Evolutionary conservation across 2,113 vertebrate genomes (phyloP), one percentile per base, ranked within the genome.

Genomic region (Pseudopipra pipra): DNA sequence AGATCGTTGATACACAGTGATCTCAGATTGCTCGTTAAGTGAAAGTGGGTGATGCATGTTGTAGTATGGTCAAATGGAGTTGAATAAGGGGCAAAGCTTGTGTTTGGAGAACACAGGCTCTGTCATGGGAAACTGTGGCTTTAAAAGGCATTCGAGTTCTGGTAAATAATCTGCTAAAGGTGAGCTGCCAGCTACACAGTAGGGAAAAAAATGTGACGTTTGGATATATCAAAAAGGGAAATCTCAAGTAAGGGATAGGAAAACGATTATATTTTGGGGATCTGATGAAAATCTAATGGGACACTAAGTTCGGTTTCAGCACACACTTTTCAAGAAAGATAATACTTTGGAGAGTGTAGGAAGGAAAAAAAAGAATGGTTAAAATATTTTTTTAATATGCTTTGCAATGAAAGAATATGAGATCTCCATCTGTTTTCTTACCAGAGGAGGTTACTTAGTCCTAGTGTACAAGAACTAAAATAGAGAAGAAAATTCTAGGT

Each of bases 341-440:
- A 91, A 55, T 82, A 31, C 28, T 73, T 85, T 3, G 2, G 46
- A 59, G 6, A 84, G 3, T 51, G 16, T 62, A 77, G 43, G 25
- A 41, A n/a, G 24, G 37, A 54, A 49, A 83, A 74, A 80, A 37
- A 22, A 62, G 41, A 94, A 90, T 70, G 5, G 20, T 76, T 94
- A 18, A 37, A 91, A 44, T 76, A 62, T 80, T 91, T 85, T 89
- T 37, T 6, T 4, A 80, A 86, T 72, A 66, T 4, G 5, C 8
- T 88, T 86, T 93, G 25, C 68, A 43, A 66, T 77, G 72, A 63
- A 90, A 63, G 55, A 86, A 81, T 94, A 76, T 81, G 59, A 90
- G 76, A 81, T 95, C 88, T 90, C 90, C 94, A 95, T 93, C 94
- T 97, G 88, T 93, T 90, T 96, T 92, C 88, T 94, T 88, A 86